phyloP scores from a whole-genome alignment of 2,797 vertebrate species.

The Sebastes elongatus region DNA sequence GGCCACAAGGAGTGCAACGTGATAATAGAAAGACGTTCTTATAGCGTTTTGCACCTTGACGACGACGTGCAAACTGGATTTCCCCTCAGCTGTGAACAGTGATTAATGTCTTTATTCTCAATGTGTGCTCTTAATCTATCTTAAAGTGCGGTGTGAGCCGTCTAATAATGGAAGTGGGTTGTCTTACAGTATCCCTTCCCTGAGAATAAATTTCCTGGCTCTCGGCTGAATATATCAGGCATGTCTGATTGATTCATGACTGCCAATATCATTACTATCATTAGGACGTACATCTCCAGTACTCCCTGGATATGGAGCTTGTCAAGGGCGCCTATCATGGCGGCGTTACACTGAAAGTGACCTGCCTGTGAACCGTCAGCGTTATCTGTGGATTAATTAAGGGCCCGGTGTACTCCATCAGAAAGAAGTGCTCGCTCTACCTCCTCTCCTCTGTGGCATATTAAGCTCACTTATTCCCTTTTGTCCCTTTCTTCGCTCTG shows the following conservation, averaged over 20 bases:
- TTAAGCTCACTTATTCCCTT: not conserved
- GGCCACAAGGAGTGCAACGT: not conserved
- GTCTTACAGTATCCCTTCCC: slow-evolving; percentile 27
- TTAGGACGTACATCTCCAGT: slow-evolving; percentile 48
- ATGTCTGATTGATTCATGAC: slow-evolving; percentile 66
- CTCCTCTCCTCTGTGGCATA: slow-evolving; percentile 2
- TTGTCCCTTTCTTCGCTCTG: slow-evolving; percentile 21
- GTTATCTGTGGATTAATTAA: slow-evolving; percentile 69
- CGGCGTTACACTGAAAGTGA: slow-evolving; percentile 53
- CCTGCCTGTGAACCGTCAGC: slow-evolving; percentile 61
- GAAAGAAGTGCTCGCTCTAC: not conserved
- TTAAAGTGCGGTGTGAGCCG: slow-evolving; percentile 27
- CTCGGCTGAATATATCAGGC: slow-evolving; percentile 49
- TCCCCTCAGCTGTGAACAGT: slow-evolving; percentile 13
- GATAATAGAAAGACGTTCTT: not conserved
- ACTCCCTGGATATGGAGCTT: slow-evolving; percentile 45
- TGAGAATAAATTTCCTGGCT: slow-evolving; percentile 30
- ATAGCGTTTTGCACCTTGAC: not conserved
- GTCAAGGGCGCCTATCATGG: slow-evolving; percentile 62
- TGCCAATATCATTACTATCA: slow-evolving; percentile 53
- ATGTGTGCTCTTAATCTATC: slow-evolving; percentile 33
- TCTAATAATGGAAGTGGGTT: slow-evolving; percentile 47
- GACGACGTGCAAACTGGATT: slow-evolving; percentile 10
- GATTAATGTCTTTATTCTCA: slow-evolving; percentile 41
- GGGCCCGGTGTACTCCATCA: not conserved